A percentile compares a stretch with the other conserved stretches of the same genome.
Conservation (phyloP, 30 jellyfish, hydroid and myxozoan species). For the Aurelia sp. region DNA sequence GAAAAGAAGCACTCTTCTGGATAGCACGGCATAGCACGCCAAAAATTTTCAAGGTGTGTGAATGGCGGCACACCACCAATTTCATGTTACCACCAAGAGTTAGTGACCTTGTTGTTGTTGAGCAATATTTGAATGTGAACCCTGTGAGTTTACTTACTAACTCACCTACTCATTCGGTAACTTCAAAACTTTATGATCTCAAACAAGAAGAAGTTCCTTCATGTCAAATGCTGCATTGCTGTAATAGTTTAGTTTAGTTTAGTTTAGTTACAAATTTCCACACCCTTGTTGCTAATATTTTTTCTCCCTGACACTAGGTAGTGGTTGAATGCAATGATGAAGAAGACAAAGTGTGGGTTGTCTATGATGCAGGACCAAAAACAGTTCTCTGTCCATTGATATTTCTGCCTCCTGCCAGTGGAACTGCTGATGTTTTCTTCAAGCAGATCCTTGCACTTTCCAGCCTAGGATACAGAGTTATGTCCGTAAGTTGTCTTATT, state of each 20-base stretch:
- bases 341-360: slow-evolving; percentile 98
- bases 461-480: slow-evolving; percentile 93
- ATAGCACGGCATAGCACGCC: too few species aligned
- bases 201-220: neutral
- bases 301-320: slow-evolving; percentile 49
- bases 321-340: slow-evolving; percentile 95
- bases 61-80: too few species aligned
- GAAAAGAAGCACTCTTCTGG: too few species aligned
- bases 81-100: too few species aligned
- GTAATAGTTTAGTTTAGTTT: neutral
- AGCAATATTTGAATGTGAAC: too few species aligned
- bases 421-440: slow-evolving; percentile 97
- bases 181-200: neutral
- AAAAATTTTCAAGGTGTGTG: too few species aligned
- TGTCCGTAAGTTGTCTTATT: slow-evolving; percentile 77
- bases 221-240: neutral
- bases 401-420: slow-evolving; percentile 98
- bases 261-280: neutral
- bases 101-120: too few species aligned
- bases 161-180: too few species aligned
- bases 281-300: neutral
- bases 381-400: slow-evolving; percentile 91
- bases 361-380: slow-evolving; percentile 98
- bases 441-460: slow-evolving; percentile 91
- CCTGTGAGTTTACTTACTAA: too few species aligned